Conservation (phyloP, 2,797 vertebrate genomes). For the Sebastes matsubarae region DNA sequence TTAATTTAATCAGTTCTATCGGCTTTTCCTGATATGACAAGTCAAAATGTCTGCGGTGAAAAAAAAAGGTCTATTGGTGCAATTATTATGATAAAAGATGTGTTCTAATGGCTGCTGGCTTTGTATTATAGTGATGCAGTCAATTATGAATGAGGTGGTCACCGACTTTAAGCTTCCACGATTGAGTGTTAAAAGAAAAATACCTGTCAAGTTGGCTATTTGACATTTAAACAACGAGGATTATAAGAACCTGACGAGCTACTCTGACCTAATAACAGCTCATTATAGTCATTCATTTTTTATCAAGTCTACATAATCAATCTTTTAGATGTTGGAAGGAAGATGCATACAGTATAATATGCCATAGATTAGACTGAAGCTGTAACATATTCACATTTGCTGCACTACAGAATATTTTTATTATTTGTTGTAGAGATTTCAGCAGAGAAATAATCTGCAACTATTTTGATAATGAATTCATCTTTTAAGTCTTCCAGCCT, state of each 20-base stretch:
- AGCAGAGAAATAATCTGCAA: not conserved
- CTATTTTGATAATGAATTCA: not conserved
- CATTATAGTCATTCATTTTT: not conserved
- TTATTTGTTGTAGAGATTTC: not conserved
- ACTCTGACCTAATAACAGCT: constrained; percentile 7
- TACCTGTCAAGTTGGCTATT: not conserved
- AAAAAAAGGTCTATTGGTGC: not conserved
- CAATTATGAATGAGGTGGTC: constrained; percentile 14
- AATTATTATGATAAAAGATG: not conserved
- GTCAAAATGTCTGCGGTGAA: not conserved
- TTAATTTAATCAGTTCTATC: constrained; percentile 11
- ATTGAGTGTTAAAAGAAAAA: not conserved
- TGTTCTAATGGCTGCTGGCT: not conserved
- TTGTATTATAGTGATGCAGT: not conserved
- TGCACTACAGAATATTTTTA: not conserved
- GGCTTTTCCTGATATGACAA: not conserved
- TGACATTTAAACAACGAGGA: constrained; percentile 1
- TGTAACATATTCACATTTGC: not conserved
- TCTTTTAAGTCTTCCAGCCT: not conserved
- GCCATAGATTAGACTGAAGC: not conserved
- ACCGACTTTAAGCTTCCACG: not conserved
- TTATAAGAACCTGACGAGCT: not conserved
- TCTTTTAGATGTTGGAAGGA: not conserved
- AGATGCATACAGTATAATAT: not conserved
- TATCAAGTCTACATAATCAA: not conserved